A percentile compares a stretch with the other conserved stretches of the same genome.
Evolutionary conservation across 2,797 vertebrate genomes (phyloP).

Genomic region (Tauraco hartlaubi): DNA sequence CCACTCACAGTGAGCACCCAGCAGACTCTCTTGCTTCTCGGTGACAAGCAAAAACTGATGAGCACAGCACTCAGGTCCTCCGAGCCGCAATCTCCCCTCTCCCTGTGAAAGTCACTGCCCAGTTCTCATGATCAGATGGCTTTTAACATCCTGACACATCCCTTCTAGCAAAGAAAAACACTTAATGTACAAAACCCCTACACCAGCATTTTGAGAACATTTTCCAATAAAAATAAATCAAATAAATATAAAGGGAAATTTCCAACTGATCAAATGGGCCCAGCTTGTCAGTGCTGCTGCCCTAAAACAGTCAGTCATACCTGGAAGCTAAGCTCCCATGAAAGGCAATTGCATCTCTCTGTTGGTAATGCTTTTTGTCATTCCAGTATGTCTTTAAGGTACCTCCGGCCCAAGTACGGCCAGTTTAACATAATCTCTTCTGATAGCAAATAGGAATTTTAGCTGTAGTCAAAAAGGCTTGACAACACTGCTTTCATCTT

Average conservation of each 20-base stretch:
- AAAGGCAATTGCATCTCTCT: conserved; percentile 26
- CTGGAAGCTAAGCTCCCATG: conserved; percentile 50
- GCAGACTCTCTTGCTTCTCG: fast-evolving
- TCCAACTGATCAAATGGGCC: conserved; percentile 12
- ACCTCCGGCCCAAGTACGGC: background rate
- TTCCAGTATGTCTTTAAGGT: conserved; percentile 57
- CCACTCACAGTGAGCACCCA: background rate
- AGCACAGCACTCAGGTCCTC: background rate
- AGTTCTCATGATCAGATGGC: background rate
- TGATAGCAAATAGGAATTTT: conserved; percentile 33
- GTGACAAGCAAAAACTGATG: background rate
- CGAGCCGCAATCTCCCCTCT: background rate
- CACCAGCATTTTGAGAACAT: background rate
- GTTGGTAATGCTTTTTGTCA: conserved; percentile 54
- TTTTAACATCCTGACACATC: background rate
- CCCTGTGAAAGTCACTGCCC: conserved; percentile 31
- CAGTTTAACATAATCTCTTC: conserved; percentile 49
- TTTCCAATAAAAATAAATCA: conserved; percentile 30
- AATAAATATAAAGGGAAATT: conserved; percentile 32
- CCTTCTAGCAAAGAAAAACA: background rate
- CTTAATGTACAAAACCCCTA: background rate
- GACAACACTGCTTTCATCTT: conserved; percentile 12
- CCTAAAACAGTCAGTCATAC: conserved; percentile 63
- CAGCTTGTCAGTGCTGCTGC: conserved; percentile 17
- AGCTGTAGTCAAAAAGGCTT: background rate